phyloP scores from a whole-genome alignment of 2,797 vertebrate genomes.

The Trachops cirrhosus region DNA sequence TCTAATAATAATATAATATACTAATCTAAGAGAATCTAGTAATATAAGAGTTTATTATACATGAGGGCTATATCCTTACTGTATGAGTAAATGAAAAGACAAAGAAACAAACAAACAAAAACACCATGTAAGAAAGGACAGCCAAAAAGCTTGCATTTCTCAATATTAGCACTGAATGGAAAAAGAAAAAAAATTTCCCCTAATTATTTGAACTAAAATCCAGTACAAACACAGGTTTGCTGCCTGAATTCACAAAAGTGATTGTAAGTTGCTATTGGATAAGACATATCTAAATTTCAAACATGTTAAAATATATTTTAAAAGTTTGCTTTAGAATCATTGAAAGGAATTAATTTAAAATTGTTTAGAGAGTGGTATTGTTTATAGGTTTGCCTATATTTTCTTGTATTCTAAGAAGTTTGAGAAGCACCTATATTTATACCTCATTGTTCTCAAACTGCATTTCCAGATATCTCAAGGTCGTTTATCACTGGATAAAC shows the following conservation, averaged over 20 bases:
- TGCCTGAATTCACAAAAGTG: constrained; percentile 17
- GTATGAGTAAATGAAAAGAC: background rate
- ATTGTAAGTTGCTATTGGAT: background rate
- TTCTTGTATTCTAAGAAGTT: constrained; percentile 39
- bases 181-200: background rate
- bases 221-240: background rate
- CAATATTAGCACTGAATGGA: background rate
- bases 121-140: background rate
- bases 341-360: constrained; percentile 5
- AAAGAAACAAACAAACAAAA: background rate
- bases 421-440: constrained; percentile 47
- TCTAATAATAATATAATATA: background rate
- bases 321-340: background rate
- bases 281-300: constrained; percentile 11
- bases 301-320: background rate
- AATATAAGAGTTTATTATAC: background rate
- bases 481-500: constrained; percentile 59
- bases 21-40: background rate
- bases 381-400: constrained; percentile 18
- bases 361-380: background rate
- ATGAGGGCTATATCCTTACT: background rate
- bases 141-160: background rate
- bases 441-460: constrained; percentile 59
- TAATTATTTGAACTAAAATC: constrained; percentile 36
- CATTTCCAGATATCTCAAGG: constrained; percentile 68